Conservation (phyloP, 1,140 invertebrate genomes). For the Drosophila subobscura region DNA sequence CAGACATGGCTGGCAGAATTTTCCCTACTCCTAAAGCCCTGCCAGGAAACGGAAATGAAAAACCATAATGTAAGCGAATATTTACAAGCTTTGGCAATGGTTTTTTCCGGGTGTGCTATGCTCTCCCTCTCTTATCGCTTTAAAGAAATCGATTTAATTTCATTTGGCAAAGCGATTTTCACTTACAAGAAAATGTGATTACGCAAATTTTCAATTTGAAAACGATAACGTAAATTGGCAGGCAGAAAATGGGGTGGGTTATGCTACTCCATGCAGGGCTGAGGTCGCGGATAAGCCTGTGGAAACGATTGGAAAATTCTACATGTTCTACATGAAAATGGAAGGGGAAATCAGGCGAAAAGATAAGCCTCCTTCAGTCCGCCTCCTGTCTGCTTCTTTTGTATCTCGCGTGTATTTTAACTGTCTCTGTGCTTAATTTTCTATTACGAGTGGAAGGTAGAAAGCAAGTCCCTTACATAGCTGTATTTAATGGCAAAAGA, state of each 20-base stretch:
- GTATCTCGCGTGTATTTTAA: conserved; percentile 59
- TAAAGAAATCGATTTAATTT: conserved; percentile 78
- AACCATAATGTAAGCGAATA: conserved; percentile 61
- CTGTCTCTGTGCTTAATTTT: conserved; percentile 51
- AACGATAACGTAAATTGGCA: conserved; percentile 78
- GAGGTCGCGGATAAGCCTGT: conserved; percentile 9
- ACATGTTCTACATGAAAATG: conserved; percentile 32
- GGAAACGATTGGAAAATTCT: conserved; percentile 57
- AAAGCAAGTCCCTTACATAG: conserved; percentile 25
- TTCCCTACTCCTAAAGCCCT: conserved; percentile 30
- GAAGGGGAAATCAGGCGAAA: not conserved
- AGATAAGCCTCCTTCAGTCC: conserved; percentile 23
- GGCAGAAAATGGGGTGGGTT: conserved; percentile 5
- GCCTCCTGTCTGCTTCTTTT: conserved; percentile 3
- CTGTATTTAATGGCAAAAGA: conserved; percentile 10
- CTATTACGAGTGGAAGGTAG: conserved; percentile 32
- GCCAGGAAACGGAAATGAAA: conserved; percentile 65
- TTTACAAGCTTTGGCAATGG: conserved; percentile 49
- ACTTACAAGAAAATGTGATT: conserved; percentile 74
- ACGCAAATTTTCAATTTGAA: conserved; percentile 81
- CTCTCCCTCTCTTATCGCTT: conserved; percentile 23
- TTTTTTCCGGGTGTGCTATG: conserved; percentile 7
- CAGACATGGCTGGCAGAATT: not conserved
- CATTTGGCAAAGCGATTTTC: conserved; percentile 76
- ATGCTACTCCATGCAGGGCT: not conserved